phyloP scores from a whole-genome alignment of 2,888 invertebrate species.

The Malacosoma neustria region DNA sequence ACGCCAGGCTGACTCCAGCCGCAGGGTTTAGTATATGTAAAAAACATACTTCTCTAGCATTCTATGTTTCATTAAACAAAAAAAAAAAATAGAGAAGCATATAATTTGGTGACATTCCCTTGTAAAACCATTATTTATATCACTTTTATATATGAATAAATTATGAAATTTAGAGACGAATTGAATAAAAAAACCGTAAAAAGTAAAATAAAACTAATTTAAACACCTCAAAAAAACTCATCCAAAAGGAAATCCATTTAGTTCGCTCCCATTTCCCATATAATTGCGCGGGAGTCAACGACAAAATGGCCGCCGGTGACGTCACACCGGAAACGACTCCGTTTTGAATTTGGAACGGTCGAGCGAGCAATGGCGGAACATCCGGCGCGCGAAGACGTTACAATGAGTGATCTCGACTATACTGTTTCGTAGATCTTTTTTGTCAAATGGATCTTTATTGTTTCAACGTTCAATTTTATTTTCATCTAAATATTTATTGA shows the following conservation, averaged over 20 bases:
- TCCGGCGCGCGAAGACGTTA: constrained; percentile 70
- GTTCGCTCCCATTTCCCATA: constrained; percentile 64
- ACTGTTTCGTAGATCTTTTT: constrained; percentile 17
- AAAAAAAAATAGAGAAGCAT: no score
- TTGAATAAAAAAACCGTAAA: no score
- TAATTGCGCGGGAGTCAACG: constrained; percentile 47
- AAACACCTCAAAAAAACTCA: constrained; percentile 22
- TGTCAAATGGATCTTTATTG: background rate
- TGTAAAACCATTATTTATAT: no score
- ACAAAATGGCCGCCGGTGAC: constrained; percentile 59
- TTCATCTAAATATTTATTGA: constrained; percentile 21
- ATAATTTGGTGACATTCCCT: no score
- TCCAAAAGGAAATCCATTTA: constrained; percentile 60
- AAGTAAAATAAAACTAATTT: no score
- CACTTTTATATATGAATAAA: no score
- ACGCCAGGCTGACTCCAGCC: no score
- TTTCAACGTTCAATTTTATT: background rate
- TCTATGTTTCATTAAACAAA: no score
- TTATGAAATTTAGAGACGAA: no score
- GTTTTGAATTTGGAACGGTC: constrained; percentile 74
- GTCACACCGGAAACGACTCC: constrained; percentile 71
- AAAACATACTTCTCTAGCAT: no score
- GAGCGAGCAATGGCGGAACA: constrained; percentile 72
- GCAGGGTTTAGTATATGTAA: no score
- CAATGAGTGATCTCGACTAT: constrained; percentile 53